Percentiles rank a stretch among this genome's conserved stretches.
Conservation (phyloP, 1,140 invertebrate species). For the Eurosta solidaginis region DNA sequence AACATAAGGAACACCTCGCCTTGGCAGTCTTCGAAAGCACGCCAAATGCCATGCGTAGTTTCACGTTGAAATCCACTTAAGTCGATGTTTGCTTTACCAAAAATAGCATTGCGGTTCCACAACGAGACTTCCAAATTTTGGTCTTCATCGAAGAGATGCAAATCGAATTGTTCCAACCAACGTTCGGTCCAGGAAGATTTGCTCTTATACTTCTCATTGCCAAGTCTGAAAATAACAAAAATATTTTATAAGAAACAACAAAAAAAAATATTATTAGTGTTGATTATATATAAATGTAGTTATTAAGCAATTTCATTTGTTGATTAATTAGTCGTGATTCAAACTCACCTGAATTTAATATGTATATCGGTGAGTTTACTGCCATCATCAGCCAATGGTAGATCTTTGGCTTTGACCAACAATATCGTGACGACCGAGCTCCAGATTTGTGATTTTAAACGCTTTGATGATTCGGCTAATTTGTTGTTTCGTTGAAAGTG, state of each 20-base stretch:
- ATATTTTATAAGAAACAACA: neutral
- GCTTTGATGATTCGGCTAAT: constrained; percentile 76
- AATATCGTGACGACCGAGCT: constrained; percentile 95
- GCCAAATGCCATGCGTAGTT: constrained; percentile 87
- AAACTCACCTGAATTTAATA: constrained; percentile 87
- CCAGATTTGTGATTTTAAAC: constrained; percentile 90
- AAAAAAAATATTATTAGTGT: neutral
- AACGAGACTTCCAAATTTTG: constrained; percentile 52
- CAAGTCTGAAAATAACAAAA: constrained; percentile 69
- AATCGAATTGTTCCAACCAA: constrained; percentile 97
- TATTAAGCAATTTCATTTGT: neutral
- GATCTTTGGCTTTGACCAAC: constrained; percentile 90
- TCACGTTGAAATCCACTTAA: constrained; percentile 84
- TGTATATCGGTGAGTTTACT: constrained; percentile 89
- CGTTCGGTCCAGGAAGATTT: constrained; percentile 86
- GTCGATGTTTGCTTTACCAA: constrained; percentile 81
- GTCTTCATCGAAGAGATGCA: constrained; percentile 88
- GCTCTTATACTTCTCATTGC: constrained; percentile 97
- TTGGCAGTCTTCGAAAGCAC: constrained; percentile 85
- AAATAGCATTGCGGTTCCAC: constrained; percentile 55
- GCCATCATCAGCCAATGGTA: constrained; percentile 87
- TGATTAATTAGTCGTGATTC: neutral
- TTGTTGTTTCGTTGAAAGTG: constrained; percentile 80
- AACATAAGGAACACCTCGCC: constrained; percentile 87
- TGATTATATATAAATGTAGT: neutral